These are phyloP conservation scores for Cerastis rubricosa DNA, from an alignment of 2,888 invertebrate genomes.

Conservation along the genomic window DNA sequence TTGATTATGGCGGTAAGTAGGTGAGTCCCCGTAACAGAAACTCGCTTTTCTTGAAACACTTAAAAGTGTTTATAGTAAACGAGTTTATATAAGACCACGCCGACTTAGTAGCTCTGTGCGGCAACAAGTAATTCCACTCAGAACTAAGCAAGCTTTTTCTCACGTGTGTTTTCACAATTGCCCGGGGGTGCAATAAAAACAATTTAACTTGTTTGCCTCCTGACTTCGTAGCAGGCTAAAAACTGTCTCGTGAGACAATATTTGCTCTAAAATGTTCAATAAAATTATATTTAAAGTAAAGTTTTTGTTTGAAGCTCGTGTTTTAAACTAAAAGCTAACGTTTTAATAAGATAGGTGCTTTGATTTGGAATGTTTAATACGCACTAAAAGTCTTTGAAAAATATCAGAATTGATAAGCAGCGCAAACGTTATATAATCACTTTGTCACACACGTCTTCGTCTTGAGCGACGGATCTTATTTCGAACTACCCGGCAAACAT, in stretches of 20 bases:
- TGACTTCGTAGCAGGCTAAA: conserved; percentile 52
- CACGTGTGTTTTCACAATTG: conserved; percentile 53
- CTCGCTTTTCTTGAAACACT: conserved; percentile 32
- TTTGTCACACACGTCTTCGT: no score
- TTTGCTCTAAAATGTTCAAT: conserved; percentile 48
- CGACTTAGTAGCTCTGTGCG: conserved; percentile 36
- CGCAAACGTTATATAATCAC: not conserved
- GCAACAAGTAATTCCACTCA: conserved; percentile 60
- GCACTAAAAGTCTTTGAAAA: not conserved
- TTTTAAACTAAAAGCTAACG: conserved; percentile 25
- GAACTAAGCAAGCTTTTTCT: conserved; percentile 49
- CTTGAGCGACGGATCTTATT: not conserved
- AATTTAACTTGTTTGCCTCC: conserved; percentile 58
- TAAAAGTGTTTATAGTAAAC: no score
- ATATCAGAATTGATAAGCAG: not conserved
- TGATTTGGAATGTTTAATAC: not conserved
- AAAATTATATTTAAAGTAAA: conserved; percentile 48
- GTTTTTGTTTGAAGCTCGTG: conserved; percentile 32
- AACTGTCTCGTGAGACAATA: conserved; percentile 46
- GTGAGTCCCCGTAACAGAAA: conserved; percentile 20
- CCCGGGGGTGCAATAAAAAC: conserved; percentile 58
- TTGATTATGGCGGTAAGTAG: conserved; percentile 38
- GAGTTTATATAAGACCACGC: conserved; percentile 24
- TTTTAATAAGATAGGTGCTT: conserved; percentile 6
- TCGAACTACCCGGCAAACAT: not conserved